Evolutionary conservation across 2,888 invertebrate species (phyloP).

Genomic region (Lathronympha strigana): DNA sequence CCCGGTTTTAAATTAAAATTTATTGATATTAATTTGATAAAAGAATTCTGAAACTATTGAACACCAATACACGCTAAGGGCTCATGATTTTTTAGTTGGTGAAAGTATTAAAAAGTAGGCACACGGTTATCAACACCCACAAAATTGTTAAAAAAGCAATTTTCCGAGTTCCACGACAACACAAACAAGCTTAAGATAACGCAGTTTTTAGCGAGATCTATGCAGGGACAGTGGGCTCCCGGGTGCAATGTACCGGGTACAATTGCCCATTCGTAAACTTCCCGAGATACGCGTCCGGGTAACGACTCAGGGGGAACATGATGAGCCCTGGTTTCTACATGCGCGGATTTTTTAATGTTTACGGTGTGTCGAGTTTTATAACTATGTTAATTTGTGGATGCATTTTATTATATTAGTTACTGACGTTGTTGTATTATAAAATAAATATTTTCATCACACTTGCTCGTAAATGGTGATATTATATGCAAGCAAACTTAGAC

Average conservation of each 20-base stretch:
- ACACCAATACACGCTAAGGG: too few relatives aligned
- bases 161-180: conserved; percentile 43
- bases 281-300: conserved; percentile 50
- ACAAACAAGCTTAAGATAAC: conserved; percentile 51
- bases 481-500: too few relatives aligned
- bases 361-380: conserved; percentile 3
- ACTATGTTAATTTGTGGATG: neutral
- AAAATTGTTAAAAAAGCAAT: conserved; percentile 37
- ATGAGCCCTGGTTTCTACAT: conserved; percentile 45
- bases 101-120: too few relatives aligned
- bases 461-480: too few relatives aligned
- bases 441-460: too few relatives aligned
- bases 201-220: conserved; percentile 48
- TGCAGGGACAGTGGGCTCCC: conserved; percentile 56
- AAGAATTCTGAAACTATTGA: too few relatives aligned
- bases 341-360: conserved; percentile 18
- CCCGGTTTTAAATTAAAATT: too few relatives aligned
- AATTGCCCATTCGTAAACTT: conserved; percentile 67
- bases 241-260: conserved; percentile 62
- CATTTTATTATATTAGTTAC: too few relatives aligned
- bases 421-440: too few relatives aligned
- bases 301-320: conserved; percentile 56
- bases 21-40: too few relatives aligned
- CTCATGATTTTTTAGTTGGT: too few relatives aligned
- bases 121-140: too few relatives aligned